These are phyloP conservation scores for Apogon hyalosoma DNA, from an alignment of 2,797 vertebrate genomes.

Conservation along the genomic window DNA sequence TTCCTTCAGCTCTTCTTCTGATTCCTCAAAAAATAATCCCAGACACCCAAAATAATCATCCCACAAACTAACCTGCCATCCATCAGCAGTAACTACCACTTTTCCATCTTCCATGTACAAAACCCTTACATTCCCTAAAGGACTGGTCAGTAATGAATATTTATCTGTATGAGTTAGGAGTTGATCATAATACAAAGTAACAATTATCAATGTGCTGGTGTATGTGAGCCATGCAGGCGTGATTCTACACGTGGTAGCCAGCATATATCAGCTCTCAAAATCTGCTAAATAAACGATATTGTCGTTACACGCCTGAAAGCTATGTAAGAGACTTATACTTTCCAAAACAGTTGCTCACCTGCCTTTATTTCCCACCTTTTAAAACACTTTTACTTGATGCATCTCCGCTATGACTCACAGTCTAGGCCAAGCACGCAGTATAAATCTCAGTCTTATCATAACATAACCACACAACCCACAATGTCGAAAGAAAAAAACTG, in stretches of 20 bases:
- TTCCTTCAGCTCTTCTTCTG: no score
- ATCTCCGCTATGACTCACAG: conserved; percentile 64
- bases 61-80: conserved; percentile 11
- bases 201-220: conserved; percentile 5
- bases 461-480: conserved; percentile 56
- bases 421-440: conserved; percentile 66
- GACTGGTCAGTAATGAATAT: neutral
- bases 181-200: neutral
- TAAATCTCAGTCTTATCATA: conserved; percentile 60
- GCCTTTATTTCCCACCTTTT: conserved; percentile 14
- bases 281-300: conserved; percentile 3
- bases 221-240: conserved; percentile 40
- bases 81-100: conserved; percentile 5
- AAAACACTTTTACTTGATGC: conserved; percentile 45
- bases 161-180: conserved; percentile 3
- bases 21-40: neutral
- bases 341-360: conserved; percentile 13
- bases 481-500: conserved; percentile 26
- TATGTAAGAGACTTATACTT: neutral
- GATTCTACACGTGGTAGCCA: conserved; percentile 53
- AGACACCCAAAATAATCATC: neutral
- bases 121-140: conserved; percentile 6
- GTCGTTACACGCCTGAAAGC: neutral
- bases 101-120: conserved; percentile 1
- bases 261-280: conserved; percentile 38